Base-by-base conservation (phyloP, 1,140 invertebrate species). In the Sycophaga agraensis region DNA sequence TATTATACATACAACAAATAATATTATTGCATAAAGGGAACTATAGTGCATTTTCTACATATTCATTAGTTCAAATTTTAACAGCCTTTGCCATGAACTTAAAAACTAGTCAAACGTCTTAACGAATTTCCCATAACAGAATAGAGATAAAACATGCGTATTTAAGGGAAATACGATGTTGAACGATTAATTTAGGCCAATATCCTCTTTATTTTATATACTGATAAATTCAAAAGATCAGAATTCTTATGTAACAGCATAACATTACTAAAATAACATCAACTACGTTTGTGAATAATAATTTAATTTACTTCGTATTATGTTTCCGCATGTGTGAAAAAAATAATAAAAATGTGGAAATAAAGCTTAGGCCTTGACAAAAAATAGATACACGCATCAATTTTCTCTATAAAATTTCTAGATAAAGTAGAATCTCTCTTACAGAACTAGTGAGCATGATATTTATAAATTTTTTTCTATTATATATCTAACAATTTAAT, bases 1-100 rank as follows among this genome's bases (percentile, higher is more conserved):
- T 63, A 63, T 51, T 48, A 57, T 57, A 50, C 48, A 63, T 53
- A 22, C 58, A 63, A 63, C 60, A 57, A 63, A 57, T 57, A 61
- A 54, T 63, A 63, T 57, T 49, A 59, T n/a, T 49, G 22, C 17
- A 40, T 61, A 48, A 40, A 48, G 22, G 35, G 55, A 61, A 55
- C 22, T 54, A 61, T 61, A 55, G 12, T 57, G 46, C 57, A 54
- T 40, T 57, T 28, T 57, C 46, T 57, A 58, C 34, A 58, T 46
- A 34, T 51, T 57, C 45, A 45, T 24, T 26, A 63, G 22, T 53
- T 16, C 35, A 57, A 55, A 62, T 49, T 62, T 1, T 63, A 45
- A 58, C 55, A 24, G 48, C 37, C 37, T 57, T 63, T 22, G 54
- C 40, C 45, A 57, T 58, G 54, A 63, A 63, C 53, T 63, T 63